Percentiles rank a stretch among this genome's conserved stretches.
Conservation (phyloP, 2,888 invertebrate genomes). For the Gymnosoma rotundatum region DNA sequence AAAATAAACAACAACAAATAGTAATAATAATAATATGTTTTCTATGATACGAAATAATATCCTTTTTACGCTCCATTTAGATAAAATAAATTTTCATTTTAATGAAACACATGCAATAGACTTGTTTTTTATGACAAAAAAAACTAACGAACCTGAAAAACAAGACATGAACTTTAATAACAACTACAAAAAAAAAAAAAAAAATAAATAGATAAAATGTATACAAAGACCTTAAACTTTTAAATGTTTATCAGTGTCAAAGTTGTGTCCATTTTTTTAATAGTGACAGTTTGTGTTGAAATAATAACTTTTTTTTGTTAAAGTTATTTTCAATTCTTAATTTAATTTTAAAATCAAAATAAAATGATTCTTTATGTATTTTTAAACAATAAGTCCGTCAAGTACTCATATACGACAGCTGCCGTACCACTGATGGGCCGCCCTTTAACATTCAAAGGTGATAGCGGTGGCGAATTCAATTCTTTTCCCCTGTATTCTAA, state of each 20-base stretch:
- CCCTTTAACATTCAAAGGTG: no score
- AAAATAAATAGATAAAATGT: not conserved
- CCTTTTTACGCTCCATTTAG: conserved; percentile 25
- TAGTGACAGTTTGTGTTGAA: not conserved
- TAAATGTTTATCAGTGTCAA: conserved; percentile 12
- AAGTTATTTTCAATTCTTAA: no score
- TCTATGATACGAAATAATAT: conserved; percentile 9
- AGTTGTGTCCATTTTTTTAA: not conserved
- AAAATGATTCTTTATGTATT: no score
- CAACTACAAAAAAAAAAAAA: not conserved
- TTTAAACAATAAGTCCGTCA: no score
- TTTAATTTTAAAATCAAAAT: no score
- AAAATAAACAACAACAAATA: not conserved
- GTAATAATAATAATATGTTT: not conserved
- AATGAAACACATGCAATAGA: conserved; percentile 28
- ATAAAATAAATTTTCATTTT: conserved; percentile 27
- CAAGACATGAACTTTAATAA: conserved; percentile 18
- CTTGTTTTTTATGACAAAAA: not conserved
- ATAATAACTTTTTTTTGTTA: no score
- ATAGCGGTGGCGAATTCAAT: no score
- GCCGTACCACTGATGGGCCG: no score
- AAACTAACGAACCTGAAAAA: not conserved
- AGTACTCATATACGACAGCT: no score
- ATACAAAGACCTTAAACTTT: conserved; percentile 34
- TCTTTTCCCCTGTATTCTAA: no score